Evolutionary conservation across 2,888 invertebrate species (phyloP), one percentile per base, ranked within the genome.

Genomic region (Iphiclides podalirius): DNA sequence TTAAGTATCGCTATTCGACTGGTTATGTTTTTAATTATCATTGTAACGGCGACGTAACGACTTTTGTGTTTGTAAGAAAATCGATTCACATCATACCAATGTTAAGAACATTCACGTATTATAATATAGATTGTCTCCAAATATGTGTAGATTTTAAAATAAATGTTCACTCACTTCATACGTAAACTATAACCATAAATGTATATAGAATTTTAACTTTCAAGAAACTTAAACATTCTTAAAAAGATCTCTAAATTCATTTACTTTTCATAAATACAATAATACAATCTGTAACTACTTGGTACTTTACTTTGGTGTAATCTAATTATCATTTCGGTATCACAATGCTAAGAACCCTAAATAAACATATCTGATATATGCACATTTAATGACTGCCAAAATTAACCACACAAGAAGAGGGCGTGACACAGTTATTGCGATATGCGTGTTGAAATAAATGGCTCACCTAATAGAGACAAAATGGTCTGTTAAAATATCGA

Each of bases 401-500:
- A 28, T 28, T 28, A n/a, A 28, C 28, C n/a, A 6, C 20, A 20
- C 6, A 3, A 20, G 3, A 20, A 6, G 20, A 3, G 20, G 6
- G 6, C 20, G 20, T 20, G 3, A 20, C 3, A 20, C 20, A 6
- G 20, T 20, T 20, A 20, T 4, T 28, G 15, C 9, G 9, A 42
- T 3, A n/a, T 36, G 9, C 2, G 16, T 15, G 16, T 17, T 15
- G n/a, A 4, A 36, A 16, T 36, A 17, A 36, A 17, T 8, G 72
- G 61, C 55, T 48, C 55, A 63, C 64, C 66, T 72, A 76, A 72
- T 74, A 74, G 67, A 74, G 70, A 77, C 68, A 73, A 79, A 75
- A 66, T 63, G 64, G 59, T 63, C 71, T 70, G 74, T 76, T 80
- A 72, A 76, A 78, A 76, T 68, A 64, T 65, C 59, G 63, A 69